Conservation (phyloP, 2,888 invertebrate species). For the Sceliomorpha sp. region DNA sequence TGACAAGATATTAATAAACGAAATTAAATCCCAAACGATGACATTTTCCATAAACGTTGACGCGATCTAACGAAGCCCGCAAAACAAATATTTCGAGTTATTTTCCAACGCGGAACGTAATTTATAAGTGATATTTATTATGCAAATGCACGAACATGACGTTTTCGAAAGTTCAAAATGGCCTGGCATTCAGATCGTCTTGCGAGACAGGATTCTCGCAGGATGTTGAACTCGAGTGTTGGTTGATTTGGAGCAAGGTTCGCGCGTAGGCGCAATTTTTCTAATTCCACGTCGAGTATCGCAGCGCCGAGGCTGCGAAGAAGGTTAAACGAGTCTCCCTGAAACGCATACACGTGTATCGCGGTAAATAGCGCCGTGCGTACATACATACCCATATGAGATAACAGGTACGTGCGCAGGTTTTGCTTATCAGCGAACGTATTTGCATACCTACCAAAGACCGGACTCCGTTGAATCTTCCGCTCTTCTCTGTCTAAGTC, state of each 20-base stretch:
- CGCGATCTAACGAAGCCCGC: no score
- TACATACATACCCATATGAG: conserved; percentile 28
- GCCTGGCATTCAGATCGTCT: conserved; percentile 32
- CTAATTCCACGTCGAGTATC: conserved; percentile 41
- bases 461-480: conserved; percentile 31
- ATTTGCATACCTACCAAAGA: conserved; percentile 55
- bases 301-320: conserved; percentile 28
- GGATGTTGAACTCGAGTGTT: conserved; percentile 67
- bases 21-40: no score
- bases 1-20: no score
- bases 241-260: conserved; percentile 57
- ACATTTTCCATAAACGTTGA: no score
- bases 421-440: conserved; percentile 29
- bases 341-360: conserved; percentile 22
- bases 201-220: conserved; percentile 62
- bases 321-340: conserved; percentile 39
- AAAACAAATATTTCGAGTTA: no score
- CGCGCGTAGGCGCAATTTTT: conserved; percentile 49
- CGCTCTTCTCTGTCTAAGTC: conserved; percentile 24
- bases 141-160: conserved; percentile 4
- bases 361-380: conserved; percentile 24
- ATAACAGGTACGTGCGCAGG: conserved; percentile 36
- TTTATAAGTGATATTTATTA: not conserved
- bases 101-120: no score
- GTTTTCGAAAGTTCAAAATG: conserved; percentile 22